phyloP scores from a whole-genome alignment of 2,797 vertebrate species.

The Schizopygopsis pylzovi region DNA sequence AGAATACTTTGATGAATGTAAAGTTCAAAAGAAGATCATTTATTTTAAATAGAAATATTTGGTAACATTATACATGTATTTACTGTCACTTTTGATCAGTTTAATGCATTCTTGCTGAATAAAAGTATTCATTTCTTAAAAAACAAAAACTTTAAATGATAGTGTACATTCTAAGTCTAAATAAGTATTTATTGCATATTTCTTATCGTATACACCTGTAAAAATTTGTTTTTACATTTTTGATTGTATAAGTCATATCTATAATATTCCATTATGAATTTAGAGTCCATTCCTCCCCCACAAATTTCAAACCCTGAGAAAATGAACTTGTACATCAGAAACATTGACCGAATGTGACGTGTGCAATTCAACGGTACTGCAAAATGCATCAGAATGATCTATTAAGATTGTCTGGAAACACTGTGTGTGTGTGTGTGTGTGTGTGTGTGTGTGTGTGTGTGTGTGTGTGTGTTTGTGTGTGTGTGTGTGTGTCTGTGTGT shows the following conservation, averaged over 20 bases:
- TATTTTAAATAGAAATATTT: not conserved
- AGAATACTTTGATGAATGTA: not conserved
- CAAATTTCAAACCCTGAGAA: not conserved
- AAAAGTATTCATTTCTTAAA: not conserved
- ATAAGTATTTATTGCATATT: not conserved
- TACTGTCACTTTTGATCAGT: not conserved
- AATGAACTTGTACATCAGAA: not conserved
- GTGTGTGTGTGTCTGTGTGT: not conserved
- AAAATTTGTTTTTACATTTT: not conserved
- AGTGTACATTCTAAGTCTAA: not conserved
- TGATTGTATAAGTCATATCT: not conserved
- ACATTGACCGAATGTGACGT: not conserved
- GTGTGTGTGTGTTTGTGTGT: not conserved
- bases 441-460: not conserved
- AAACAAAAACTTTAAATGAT: not conserved
- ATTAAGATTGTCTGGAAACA: conserved; percentile 16
- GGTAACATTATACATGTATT: not conserved
- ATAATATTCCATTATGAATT: not conserved
- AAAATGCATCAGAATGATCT: not conserved
- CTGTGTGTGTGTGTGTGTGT: not conserved
- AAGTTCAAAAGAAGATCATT: not conserved
- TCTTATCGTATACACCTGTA: not conserved
- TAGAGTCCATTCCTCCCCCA: too few species aligned
- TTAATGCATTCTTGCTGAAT: not conserved
- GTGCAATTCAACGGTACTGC: not conserved